phyloP scores from a whole-genome alignment of 2,888 invertebrate genomes.

The Diarsia rubi region DNA sequence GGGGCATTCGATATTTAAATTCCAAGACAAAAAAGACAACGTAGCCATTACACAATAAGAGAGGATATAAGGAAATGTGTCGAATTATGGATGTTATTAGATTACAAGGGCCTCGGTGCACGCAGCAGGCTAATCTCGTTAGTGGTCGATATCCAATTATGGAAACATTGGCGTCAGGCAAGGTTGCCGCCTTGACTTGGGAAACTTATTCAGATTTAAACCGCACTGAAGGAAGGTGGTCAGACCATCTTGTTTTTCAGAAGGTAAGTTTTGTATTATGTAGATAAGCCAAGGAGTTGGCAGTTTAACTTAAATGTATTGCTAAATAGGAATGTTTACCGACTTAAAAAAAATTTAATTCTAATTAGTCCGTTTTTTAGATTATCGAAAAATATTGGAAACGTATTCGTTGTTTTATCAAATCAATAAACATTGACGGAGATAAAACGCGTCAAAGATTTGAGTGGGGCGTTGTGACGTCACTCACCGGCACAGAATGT shows the following conservation, averaged over 20 bases:
- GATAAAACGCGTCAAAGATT: too few relatives aligned
- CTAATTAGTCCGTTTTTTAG: too few relatives aligned
- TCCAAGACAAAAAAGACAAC: slow-evolving; percentile 1
- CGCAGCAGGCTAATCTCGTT: slow-evolving; percentile 80
- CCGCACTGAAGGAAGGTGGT: slow-evolving; percentile 17
- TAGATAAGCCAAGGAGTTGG: slow-evolving; percentile 8
- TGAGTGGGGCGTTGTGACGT: too few relatives aligned
- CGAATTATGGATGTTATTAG: slow-evolving; percentile 74
- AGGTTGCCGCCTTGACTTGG: slow-evolving; percentile 80
- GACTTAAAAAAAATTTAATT: too few relatives aligned
- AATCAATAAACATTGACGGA: too few relatives aligned
- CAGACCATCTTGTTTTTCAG: slow-evolving; percentile 2
- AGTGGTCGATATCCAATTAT: slow-evolving; percentile 82
- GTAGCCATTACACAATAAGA: slow-evolving; percentile 23
- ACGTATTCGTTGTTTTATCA: too few relatives aligned
- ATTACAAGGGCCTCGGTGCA: slow-evolving; percentile 77
- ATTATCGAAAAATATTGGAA: too few relatives aligned
- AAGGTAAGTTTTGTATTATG: slow-evolving; percentile 39
- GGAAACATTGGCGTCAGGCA: slow-evolving; percentile 67
- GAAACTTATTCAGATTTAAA: slow-evolving; percentile 63
- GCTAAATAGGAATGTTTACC: too few relatives aligned
- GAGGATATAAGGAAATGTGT: slow-evolving; percentile 55
- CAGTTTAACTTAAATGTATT: not conserved
- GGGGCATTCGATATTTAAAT: not conserved
- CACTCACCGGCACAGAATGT: too few relatives aligned